Base-by-base conservation (phyloP, 2,797 vertebrate species). In the Tapera naevia region DNA sequence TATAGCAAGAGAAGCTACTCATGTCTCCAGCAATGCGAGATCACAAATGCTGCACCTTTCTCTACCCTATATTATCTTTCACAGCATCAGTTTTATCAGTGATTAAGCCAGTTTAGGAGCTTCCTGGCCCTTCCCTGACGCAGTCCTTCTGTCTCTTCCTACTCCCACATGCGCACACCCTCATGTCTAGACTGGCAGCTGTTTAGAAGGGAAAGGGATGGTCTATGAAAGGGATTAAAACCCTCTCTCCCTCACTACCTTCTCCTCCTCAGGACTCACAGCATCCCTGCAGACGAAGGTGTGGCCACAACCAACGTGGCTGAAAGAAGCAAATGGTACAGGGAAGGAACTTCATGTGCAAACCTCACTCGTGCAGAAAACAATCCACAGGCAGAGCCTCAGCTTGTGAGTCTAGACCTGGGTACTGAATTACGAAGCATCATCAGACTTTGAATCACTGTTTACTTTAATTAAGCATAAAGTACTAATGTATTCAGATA, bases 391-490 rank as follows among this genome's bases (percentile, higher is more conserved):
- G 66, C 69, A 76, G 27, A 43, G 57, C 28, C 60, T 85, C 13
- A 2, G 90, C 73, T 46, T 90, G 30, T 66, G 83, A 88, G 37
- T 75, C 65, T 6, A 91, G 86, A 86, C 46, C 30, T 79, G 45
- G 48, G 58, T 86, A 88, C 37, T 65, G 89, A 89, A 94, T 86
- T 89, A 92, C 80, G 54, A 96, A 89, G 82, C 72, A 74, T 62
- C 82, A 83, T 89, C 82, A 95, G 91, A 86, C 88, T 83, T 94
- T 80, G 86, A 94, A 95, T 91, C 89, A 66, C 82, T 91, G 93
- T 92, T 96, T 89, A 87, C 74, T 87, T 91, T 94, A 93, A 93
- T 92, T 92, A 83, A 92, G 76, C 5, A 10, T 58, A 94, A 37
- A 62, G 67, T 88, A 80, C 70, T 88, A 86, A 96, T 90, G 73